Evolutionary conservation across 1,140 invertebrate genomes (phyloP).

Genomic region (Holotrichia oblita): DNA sequence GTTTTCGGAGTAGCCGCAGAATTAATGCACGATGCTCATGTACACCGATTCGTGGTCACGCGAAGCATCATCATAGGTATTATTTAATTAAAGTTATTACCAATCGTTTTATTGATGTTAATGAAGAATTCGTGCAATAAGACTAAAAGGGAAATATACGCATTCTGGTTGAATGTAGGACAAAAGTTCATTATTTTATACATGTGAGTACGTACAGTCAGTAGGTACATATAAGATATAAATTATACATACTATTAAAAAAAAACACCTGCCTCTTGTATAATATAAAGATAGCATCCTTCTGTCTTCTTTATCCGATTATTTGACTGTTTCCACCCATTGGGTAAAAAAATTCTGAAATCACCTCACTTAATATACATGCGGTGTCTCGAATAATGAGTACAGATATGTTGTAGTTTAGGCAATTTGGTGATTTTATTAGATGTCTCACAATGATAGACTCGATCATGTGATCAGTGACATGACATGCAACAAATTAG

Average conservation of each 20-base stretch:
- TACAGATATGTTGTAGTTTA: too few species aligned
- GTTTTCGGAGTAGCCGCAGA: neutral
- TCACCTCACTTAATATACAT: too few species aligned
- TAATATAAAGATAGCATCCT: neutral
- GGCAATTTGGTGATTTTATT: too few species aligned
- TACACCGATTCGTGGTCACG: neutral
- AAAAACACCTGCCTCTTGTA: slow-evolving; percentile 20
- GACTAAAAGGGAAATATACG: slow-evolving; percentile 4
- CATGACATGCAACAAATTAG: too few species aligned
- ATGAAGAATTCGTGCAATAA: slow-evolving; percentile 27
- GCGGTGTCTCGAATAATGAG: too few species aligned
- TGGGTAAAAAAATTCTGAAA: too few species aligned
- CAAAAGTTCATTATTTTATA: slow-evolving; percentile 30
- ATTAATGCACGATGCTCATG: neutral
- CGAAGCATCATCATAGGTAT: neutral
- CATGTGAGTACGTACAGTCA: neutral
- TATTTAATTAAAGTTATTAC: slow-evolving; percentile 35
- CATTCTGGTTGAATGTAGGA: neutral
- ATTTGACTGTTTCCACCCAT: neutral
- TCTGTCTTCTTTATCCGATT: neutral
- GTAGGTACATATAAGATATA: neutral
- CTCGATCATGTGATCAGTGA: too few species aligned
- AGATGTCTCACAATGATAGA: too few species aligned
- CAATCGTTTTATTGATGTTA: slow-evolving; percentile 34
- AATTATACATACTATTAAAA: slow-evolving; percentile 26